phyloP scores from a whole-genome alignment of 1,140 invertebrate genomes.

The Saccostrea cuccullata region DNA sequence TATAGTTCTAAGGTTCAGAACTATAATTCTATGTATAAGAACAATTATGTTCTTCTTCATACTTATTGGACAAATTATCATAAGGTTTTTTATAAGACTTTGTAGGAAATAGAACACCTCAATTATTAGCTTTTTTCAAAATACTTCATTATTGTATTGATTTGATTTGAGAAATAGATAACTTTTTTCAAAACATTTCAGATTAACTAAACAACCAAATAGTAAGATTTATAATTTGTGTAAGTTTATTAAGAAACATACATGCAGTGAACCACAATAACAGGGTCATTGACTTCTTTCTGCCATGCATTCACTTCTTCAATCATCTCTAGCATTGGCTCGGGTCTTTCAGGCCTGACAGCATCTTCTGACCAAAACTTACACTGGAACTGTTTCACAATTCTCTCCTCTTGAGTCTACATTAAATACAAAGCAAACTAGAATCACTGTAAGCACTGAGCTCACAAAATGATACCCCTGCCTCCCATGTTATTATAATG shows the following conservation, averaged over 20 bases:
- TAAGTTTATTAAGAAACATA: neutral
- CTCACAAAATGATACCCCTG: neutral
- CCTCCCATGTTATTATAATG: neutral
- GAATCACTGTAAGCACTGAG: neutral
- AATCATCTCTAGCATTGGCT: conserved; percentile 35
- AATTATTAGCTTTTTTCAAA: no score
- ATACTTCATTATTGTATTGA: no score
- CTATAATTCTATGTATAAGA: no score
- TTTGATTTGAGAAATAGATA: no score
- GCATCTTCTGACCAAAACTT: conserved; percentile 35
- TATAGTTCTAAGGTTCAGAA: no score
- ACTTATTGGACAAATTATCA: no score
- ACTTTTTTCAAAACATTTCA: no score
- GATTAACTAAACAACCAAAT: no score
- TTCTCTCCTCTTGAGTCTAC: conserved; percentile 1
- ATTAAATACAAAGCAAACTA: neutral
- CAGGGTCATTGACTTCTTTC: neutral
- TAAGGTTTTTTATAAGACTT: no score
- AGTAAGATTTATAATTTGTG: no score
- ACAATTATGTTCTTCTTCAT: no score
- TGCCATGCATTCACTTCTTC: conserved; percentile 25
- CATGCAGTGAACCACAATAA: conserved; percentile 40
- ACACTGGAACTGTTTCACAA: conserved; percentile 46
- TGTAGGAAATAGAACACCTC: no score
- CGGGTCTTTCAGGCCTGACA: neutral